Evolutionary conservation across 2,113 vertebrate genomes (phyloP), one percentile per base, ranked within the genome.

Genomic region (Siphamia tubifer): DNA sequence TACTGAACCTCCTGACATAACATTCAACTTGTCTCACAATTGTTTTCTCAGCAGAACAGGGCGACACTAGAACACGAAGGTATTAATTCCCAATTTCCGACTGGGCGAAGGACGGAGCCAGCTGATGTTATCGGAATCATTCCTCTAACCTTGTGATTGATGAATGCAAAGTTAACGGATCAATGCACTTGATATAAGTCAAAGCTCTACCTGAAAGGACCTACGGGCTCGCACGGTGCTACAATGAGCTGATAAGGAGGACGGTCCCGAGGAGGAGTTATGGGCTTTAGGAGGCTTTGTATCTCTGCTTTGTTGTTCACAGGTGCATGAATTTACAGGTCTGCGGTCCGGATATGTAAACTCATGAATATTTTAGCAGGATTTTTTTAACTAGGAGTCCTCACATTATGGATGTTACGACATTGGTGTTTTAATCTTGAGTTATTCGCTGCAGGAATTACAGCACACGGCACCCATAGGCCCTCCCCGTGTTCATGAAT

Each of bases 151-250:
- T 60, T 70, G 43, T 40, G 61, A 76, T 57, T 63, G 61, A 79
- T 79, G 51, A 76, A 67, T 60, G 36, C 61, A 55, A 68, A 71
- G 68, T 63, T 49, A 73, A 53, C 51, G 32, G 60, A 64, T 74
- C 55, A 21, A 71, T 74, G 15, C 12, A 17, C 16, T 60, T 63
- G 45, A 63, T 68, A 64, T 30, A 65, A 55, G 9, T 58, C 43
- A 28, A 53, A 51, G 8, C 65, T 8, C 8, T 1, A 38, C 6
- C 25, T 27, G 44, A 34, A 45, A 58, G 23, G 27, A 66, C 58
- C 48, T 61, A 9, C 24, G 32, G 47, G 39, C 35, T 38, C n/a
- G n/a, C 19, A 2, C 42, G 6, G 28, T 10, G 28, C 38, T 31
- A 38, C 13, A 42, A 8, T 27, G 24, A 23, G 48, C 32, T 19